Evolutionary conservation across 2,888 invertebrate species (phyloP), one percentile per base, ranked within the genome.

Genomic region (Bellardia pandia): DNA sequence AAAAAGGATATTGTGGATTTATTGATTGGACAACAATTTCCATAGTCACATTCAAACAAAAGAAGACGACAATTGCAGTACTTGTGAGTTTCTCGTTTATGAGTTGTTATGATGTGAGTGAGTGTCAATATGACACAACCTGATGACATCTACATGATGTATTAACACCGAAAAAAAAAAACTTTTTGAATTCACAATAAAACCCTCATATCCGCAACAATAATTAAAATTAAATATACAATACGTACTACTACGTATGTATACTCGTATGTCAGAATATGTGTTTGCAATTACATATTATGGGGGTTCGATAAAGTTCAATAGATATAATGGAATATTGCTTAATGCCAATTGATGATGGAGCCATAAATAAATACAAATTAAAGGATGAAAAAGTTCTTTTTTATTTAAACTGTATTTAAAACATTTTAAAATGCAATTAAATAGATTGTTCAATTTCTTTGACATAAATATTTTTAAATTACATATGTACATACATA

Each of bases 61-160:
- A 40, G 64, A 30, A 11, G 3, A 42, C 40, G 3, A 82, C 40
- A 48, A 51, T 42, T 16, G 40, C 37, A 48, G 37, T 37, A 37
- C 37, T 6, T 13, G 7, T n/a, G 62, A 80, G 51, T 30, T 11
- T 14, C 6, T 66, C 30, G 30, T 78, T 51, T 56, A 2, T 64
- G 33, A 64, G 53, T 64, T 33, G 51, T 23, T 56, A 81, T 72
- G 23, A 11, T 60, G 42, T 13, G 72, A 84, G 72, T 82, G 72
- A 78, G 66, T 75, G 53, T 53, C 66, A 69, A 62, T 33, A 75
- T 79, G 75, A 60, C 78, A 85, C 14, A 74, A 79, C 33, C 78
- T 53, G 84, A 60, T 85, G 78, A 85, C 85, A 85, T 79, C 74
- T 60, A 79, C 85, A 79, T 85, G 85, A 85, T 85, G 78, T 45